These are phyloP conservation scores for Poeciliopsis gracilis DNA, from an alignment of 2,797 vertebrate genomes.

Conservation along the genomic window DNA sequence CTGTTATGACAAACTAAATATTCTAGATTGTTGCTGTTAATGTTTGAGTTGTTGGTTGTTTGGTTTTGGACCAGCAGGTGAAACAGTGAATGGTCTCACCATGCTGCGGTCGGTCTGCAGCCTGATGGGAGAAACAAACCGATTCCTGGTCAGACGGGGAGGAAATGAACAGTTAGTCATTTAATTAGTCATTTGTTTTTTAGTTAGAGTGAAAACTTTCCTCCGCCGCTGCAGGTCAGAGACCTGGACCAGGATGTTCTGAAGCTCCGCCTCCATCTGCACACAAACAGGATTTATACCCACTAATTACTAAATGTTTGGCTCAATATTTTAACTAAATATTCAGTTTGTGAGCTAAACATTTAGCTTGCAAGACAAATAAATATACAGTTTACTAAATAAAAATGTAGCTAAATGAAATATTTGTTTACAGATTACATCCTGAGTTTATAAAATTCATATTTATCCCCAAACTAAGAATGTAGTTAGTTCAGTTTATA, in stretches of 20 bases:
- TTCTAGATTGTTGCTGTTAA: background rate
- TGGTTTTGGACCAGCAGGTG: background rate
- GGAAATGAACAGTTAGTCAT: constrained; percentile 24
- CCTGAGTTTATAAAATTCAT: no score
- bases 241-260: constrained; percentile 80
- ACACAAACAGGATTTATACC: background rate
- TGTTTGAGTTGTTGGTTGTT: background rate
- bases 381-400: no score
- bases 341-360: no score
- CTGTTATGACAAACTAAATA: background rate
- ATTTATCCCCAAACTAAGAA: no score
- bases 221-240: constrained; percentile 80
- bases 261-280: constrained; percentile 64
- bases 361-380: no score
- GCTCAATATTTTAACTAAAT: no score
- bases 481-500: no score
- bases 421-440: no score
- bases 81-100: constrained; percentile 32
- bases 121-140: constrained; percentile 70
- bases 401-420: no score
- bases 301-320: no score
- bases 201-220: constrained; percentile 62
- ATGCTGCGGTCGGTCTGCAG: constrained; percentile 63
- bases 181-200: background rate
- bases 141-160: background rate